These are phyloP conservation scores for Siniperca chuatsi DNA, from an alignment of 2,113 vertebrate genomes.

Conservation along the genomic window DNA sequence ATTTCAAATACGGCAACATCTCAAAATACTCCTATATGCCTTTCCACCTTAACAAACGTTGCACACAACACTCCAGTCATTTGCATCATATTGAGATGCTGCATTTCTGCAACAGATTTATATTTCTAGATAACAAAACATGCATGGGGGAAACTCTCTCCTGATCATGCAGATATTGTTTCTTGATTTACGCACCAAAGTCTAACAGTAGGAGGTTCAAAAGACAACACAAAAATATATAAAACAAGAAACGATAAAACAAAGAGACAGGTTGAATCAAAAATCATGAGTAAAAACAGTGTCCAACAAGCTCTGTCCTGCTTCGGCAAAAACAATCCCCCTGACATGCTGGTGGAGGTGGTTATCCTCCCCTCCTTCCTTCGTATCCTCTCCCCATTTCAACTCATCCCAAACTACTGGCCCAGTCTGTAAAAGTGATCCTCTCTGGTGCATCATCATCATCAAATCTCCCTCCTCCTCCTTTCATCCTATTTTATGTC, in stretches of 20 bases:
- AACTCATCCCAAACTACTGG: slow-evolving; percentile 53
- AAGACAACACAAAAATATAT: slow-evolving; percentile 61
- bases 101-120: slow-evolving; percentile 34
- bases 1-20: slow-evolving; percentile 40
- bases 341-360: slow-evolving; percentile 58
- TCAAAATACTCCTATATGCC: slow-evolving; percentile 9
- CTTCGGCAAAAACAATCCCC: slow-evolving; percentile 65
- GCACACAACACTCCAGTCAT: background rate
- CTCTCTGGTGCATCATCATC: slow-evolving; percentile 56
- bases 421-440: slow-evolving; percentile 67
- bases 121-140: slow-evolving; percentile 54
- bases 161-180: slow-evolving; percentile 63
- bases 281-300: slow-evolving; percentile 72
- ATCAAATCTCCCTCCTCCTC: slow-evolving; percentile 53
- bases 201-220: slow-evolving; percentile 38
- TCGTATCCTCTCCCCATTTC: slow-evolving; percentile 31
- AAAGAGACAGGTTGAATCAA: slow-evolving; percentile 59
- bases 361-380: slow-evolving; percentile 30
- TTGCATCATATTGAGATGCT: slow-evolving; percentile 7
- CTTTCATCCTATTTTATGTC: slow-evolving; percentile 41
- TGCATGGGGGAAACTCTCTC: slow-evolving; percentile 52
- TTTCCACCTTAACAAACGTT: slow-evolving; percentile 18
- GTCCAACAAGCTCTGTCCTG: slow-evolving; percentile 77
- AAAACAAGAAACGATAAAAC: slow-evolving; percentile 60
- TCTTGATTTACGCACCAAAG: slow-evolving; percentile 37